Conservation (phyloP, 2,113 vertebrate species). For the Tauraco erythrolophus region DNA sequence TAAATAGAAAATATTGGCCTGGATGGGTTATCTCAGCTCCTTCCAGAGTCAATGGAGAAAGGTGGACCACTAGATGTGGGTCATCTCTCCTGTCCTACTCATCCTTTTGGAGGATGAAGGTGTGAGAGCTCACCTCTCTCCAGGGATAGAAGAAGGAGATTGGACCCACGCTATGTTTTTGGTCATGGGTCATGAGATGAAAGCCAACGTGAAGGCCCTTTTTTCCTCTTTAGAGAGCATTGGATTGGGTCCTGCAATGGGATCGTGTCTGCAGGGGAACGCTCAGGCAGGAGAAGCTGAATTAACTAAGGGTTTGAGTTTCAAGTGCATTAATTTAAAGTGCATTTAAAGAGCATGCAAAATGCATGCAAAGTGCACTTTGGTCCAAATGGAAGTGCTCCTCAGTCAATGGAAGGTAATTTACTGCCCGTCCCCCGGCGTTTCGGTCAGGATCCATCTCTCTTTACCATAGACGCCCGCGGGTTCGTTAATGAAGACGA, state of each 20-base stretch:
- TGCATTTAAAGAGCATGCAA: not conserved
- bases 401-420: not conserved
- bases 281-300: not conserved
- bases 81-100: not conserved
- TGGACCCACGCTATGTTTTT: fast-evolving
- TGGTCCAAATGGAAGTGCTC: not conserved
- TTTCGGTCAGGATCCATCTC: not conserved
- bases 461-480: not conserved
- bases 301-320: not conserved
- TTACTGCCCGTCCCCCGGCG: not conserved
- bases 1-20: not conserved
- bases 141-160: not conserved
- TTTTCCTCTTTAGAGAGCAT: not conserved
- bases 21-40: not conserved
- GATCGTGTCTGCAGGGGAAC: fast-evolving
- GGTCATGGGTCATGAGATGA: fast-evolving
- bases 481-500: not conserved
- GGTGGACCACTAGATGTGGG: not conserved
- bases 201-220: not conserved
- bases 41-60: not conserved
- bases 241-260: fast-evolving
- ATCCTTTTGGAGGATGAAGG: not conserved
- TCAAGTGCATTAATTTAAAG: not conserved
- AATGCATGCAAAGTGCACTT: conserved; percentile 16
- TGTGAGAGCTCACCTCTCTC: not conserved